Evolutionary conservation across 1,140 invertebrate genomes (phyloP), one percentile per base, ranked within the genome.

Genomic region (Drosophila orena): DNA sequence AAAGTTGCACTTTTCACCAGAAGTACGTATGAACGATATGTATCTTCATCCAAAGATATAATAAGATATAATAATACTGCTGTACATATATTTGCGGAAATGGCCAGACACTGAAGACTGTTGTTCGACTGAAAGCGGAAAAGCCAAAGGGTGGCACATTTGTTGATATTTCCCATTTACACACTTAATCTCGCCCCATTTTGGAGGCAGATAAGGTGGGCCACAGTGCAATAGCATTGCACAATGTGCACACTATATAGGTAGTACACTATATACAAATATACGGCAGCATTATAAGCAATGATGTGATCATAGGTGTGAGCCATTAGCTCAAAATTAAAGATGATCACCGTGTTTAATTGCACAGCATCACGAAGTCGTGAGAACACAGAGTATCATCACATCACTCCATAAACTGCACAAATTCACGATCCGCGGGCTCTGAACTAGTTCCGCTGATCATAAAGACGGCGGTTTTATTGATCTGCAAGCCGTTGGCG

Each of bases 261-360:
- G 10, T 30, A 38, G 37, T 57, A 12, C 1, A 30, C 30, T 11
- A n/a, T 40, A 15, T 37, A 37, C 7, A 8, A 30, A 10, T 10
- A 14, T 37, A 37, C 35, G 12, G 35, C 35, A 37, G 37, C 15
- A 42, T 43, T 49, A 34, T 52, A 24, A 34, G 20, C 40, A 40
- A 17, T 57, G 64, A 68, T 65, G 59, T 50, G 59, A 68, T 68
- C 64, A 35, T 27, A 34, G 61, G 55, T 22, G 55, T 46, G 15
- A 58, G 53, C 20, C 17, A 54, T 61, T 64, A 37, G 27, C 42
- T 65, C 34, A 37, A 40, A 65, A 65, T 42, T 24, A 42, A 62
- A 46, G 17, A 65, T 68, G 64, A 68, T 65, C 62, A 22, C 24
- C 7, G 73, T 57, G 79, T 44, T 49, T 65, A 80, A 80, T 76